These are phyloP conservation scores for Neosalanx taihuensis DNA, from an alignment of 2,797 vertebrate genomes.

Conservation along the genomic window DNA sequence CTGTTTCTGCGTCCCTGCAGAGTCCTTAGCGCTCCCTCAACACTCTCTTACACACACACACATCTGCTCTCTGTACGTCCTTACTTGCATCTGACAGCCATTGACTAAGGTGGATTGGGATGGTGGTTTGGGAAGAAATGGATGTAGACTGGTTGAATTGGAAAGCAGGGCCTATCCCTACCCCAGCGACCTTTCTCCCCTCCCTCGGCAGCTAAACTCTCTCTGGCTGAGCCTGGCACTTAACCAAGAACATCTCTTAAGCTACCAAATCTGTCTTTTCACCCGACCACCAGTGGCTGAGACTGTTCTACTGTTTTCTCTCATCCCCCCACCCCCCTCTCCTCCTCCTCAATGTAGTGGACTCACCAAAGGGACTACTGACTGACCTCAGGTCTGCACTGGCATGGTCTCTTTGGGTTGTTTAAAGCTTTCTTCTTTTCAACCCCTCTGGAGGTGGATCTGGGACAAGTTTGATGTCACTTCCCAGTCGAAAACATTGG, in stretches of 20 bases:
- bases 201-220: constrained; percentile 72
- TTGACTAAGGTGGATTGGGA: constrained; percentile 39
- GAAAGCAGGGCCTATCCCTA: constrained; percentile 26
- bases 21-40: constrained; percentile 19
- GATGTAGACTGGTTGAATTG: constrained; percentile 41
- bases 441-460: constrained; percentile 12
- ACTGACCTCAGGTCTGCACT: constrained; percentile 4
- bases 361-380: constrained; percentile 19
- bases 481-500: neutral
- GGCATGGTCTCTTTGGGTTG: neutral
- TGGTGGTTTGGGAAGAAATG: constrained; percentile 28
- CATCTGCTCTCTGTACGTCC: constrained; percentile 13
- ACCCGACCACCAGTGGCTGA: neutral
- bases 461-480: constrained; percentile 11
- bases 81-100: constrained; percentile 36
- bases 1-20: constrained; percentile 20
- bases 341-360: neutral
- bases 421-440: constrained; percentile 19
- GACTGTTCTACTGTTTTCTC: constrained; percentile 1
- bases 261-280: constrained; percentile 11
- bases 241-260: constrained; percentile 43
- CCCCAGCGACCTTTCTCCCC: constrained; percentile 38
- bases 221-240: constrained; percentile 37
- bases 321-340: neutral
- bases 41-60: constrained; percentile 7